Percentiles rank a stretch among this genome's conserved stretches.
phyloP scores from a whole-genome alignment of 2,113 vertebrate genomes.

The Copsychus sechellarum region DNA sequence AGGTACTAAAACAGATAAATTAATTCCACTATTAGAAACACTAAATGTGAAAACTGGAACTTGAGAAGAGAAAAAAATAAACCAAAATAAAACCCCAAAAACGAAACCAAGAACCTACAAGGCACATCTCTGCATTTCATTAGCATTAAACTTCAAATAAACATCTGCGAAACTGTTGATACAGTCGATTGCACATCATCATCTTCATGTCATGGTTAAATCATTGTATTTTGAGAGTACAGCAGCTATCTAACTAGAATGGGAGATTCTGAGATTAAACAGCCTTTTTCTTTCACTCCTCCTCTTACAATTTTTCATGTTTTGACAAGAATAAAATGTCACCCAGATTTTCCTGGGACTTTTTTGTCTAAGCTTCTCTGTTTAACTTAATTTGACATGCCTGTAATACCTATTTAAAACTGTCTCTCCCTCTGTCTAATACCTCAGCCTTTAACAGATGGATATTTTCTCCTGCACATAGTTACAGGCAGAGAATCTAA shows the following conservation, averaged over 20 bases:
- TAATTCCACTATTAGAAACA: background rate
- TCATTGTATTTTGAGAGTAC: slow-evolving; percentile 26
- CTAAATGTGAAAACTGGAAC: background rate
- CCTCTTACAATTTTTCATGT: background rate
- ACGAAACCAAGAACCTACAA: background rate
- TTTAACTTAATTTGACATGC: slow-evolving; percentile 67
- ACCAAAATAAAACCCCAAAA: background rate
- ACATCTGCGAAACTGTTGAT: slow-evolving; percentile 49
- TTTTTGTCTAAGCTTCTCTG: slow-evolving; percentile 43
- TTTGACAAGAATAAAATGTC: slow-evolving; percentile 45
- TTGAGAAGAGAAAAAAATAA: background rate
- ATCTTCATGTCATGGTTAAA: slow-evolving; percentile 50
- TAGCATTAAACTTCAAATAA: slow-evolving; percentile 61
- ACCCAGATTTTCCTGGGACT: slow-evolving; percentile 13
- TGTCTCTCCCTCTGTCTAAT: slow-evolving; percentile 58
- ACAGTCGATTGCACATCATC: slow-evolving; percentile 39
- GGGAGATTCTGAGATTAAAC: slow-evolving; percentile 54
- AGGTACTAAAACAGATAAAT: background rate
- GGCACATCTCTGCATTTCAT: slow-evolving; percentile 38
- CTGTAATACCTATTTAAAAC: slow-evolving; percentile 67
- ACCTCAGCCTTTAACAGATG: slow-evolving; percentile 47
- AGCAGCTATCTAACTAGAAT: slow-evolving; percentile 46
- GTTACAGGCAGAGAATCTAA: slow-evolving; percentile 39
- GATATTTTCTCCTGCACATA: slow-evolving; percentile 23
- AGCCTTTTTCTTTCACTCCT: background rate